Evolutionary conservation across 2,888 invertebrate genomes (phyloP), one percentile per base, ranked within the genome.

Genomic region (Hetaerina titia): DNA sequence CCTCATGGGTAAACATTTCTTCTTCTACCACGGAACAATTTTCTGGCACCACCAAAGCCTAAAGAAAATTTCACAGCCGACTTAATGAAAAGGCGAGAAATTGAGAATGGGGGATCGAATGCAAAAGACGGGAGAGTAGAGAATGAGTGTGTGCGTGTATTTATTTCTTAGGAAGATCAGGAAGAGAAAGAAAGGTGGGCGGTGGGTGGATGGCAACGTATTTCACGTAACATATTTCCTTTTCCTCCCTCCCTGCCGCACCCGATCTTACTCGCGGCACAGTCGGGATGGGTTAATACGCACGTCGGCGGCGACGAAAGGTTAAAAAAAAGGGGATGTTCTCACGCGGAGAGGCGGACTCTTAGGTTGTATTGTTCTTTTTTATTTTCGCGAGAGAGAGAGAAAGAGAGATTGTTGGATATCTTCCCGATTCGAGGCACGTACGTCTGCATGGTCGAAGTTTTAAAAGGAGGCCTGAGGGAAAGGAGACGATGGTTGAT

Each of bases 381-480:
- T 13, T 64, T 74, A 74, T 92, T 92, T 90, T 74, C 69, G 92
- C 69, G 69, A 63, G 25, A 31, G 22, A 56, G 74, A 45, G 45
- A 45, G 92, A 31, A 56, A 22, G 45, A 56, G n/a, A 57, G 64
- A 64, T n/a, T n/a, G 31, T 22, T 9, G 69, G 56, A 56, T 69
- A 56, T 19, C n/a, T 92, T 74, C 19, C 11, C 69, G 7, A 92
- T 92, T 92, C 92, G 6, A 13, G n/a, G 22, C 92, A 92, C 92
- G 74, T n/a, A 56, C 69, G 25, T 13, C 45, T 17, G 6, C n/a
- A 90, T 64, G 69, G 56, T 69, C 69, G 69, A 92, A 56, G 57
- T 92, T 92, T 92, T 63, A 45, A 92, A 92, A 69, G 92, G 56
- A n/a, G 31, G 63, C 17, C 69, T 19, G 31, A 31, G 11, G 81